Evolutionary conservation across 2,888 invertebrate species (phyloP).

Genomic region (Drosophila lacicola): DNA sequence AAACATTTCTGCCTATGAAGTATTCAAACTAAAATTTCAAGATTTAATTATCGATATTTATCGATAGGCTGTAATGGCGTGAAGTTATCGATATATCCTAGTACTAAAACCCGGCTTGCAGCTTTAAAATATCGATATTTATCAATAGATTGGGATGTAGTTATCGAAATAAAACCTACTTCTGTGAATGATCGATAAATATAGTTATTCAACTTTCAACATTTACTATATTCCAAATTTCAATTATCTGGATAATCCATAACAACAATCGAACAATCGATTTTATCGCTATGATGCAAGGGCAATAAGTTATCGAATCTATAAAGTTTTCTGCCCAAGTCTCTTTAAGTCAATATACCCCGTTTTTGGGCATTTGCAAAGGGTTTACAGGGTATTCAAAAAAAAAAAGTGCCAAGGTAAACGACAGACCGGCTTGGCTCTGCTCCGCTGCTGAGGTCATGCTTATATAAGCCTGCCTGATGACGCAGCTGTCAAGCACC

Average conservation of each 20-base stretch:
- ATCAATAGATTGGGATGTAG: not conserved
- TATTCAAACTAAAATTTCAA: too few relatives aligned
- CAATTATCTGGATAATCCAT: too few relatives aligned
- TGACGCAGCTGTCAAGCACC: slow-evolving; percentile 35
- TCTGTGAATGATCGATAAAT: too few relatives aligned
- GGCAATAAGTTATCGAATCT: too few relatives aligned
- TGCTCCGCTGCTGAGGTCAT: slow-evolving; percentile 62
- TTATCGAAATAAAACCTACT: not conserved
- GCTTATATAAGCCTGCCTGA: slow-evolving; percentile 64
- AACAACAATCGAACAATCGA: too few relatives aligned
- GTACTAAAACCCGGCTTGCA: too few relatives aligned
- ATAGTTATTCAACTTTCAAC: too few relatives aligned
- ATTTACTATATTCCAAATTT: too few relatives aligned
- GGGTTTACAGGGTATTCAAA: not conserved
- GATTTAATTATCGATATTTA: not conserved
- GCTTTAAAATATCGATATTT: not conserved
- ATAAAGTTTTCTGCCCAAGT: too few relatives aligned
- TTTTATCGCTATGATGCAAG: too few relatives aligned
- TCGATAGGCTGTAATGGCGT: not conserved
- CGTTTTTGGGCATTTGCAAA: not conserved
- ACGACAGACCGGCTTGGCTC: not conserved
- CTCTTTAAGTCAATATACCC: not conserved
- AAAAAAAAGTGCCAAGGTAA: slow-evolving; percentile 32
- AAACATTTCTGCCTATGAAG: too few relatives aligned
- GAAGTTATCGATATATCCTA: too few relatives aligned